Percentiles rank a stretch among this genome's conserved stretches.
Evolutionary conservation across 2,888 invertebrate genomes (phyloP).

Genomic region (Eumacrocentrus americanus): DNA sequence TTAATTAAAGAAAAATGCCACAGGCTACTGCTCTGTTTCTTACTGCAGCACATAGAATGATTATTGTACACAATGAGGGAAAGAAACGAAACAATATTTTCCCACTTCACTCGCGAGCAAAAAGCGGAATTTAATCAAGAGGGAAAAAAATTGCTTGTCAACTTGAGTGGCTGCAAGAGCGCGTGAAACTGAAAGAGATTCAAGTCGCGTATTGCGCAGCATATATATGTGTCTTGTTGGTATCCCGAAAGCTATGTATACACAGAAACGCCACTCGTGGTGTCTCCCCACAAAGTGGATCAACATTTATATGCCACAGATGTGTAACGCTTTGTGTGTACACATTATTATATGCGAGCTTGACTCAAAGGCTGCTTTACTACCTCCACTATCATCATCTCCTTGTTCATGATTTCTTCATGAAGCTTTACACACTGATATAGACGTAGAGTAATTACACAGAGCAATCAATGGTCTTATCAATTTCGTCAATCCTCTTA

Average conservation of each 20-base stretch:
- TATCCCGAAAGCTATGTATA: constrained; percentile 44
- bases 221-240: constrained; percentile 44
- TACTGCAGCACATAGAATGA: no score
- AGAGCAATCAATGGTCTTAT: no score
- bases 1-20: no score
- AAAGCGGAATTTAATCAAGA: no score
- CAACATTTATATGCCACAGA: constrained; percentile 27
- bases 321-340: constrained; percentile 1
- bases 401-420: no score
- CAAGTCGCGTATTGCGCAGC: constrained; percentile 36
- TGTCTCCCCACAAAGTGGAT: constrained; percentile 25
- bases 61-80: background rate
- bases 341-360: no score
- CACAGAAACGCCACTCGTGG: constrained; percentile 26
- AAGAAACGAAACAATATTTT: background rate
- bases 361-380: no score
- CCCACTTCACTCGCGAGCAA: background rate
- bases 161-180: background rate
- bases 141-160: no score
- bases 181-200: constrained; percentile 30
- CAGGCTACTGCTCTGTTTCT: background rate
- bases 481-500: no score
- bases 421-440: no score
- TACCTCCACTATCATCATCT: no score
- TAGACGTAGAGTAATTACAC: no score